Evolutionary conservation across 2,888 invertebrate species (phyloP).

Genomic region (Tenodera sinensis): DNA sequence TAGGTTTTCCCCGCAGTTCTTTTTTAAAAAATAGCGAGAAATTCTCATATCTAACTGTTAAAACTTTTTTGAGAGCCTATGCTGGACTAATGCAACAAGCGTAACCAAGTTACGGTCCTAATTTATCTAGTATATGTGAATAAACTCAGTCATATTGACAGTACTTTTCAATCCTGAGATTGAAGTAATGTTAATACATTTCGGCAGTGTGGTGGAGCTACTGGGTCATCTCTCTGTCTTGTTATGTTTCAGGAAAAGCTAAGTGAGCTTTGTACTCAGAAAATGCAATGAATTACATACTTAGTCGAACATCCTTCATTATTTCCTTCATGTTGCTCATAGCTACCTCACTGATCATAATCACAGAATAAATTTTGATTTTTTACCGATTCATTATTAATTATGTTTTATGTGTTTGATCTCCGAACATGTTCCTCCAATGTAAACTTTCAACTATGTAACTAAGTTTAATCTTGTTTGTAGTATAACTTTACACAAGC

Average conservation of each 20-base stretch:
- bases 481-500: background rate
- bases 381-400: background rate
- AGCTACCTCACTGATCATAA: no score
- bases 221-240: background rate
- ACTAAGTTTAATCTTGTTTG: background rate
- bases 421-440: background rate
- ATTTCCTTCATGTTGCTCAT: background rate
- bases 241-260: background rate
- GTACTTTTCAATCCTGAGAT: background rate
- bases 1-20: background rate
- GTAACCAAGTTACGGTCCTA: background rate
- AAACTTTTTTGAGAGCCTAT: background rate
- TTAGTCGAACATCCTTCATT: background rate
- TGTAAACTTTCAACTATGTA: no score
- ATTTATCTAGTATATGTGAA: background rate
- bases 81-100: background rate
- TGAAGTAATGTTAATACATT: background rate
- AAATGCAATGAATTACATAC: background rate
- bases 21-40: constrained; percentile 4
- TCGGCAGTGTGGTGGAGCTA: constrained; percentile 1
- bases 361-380: background rate
- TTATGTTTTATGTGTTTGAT: background rate
- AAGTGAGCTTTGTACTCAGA: background rate
- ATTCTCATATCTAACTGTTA: background rate
- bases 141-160: background rate